Evolutionary conservation across 1,140 invertebrate genomes (phyloP).

Genomic region (Papilio xuthus): DNA sequence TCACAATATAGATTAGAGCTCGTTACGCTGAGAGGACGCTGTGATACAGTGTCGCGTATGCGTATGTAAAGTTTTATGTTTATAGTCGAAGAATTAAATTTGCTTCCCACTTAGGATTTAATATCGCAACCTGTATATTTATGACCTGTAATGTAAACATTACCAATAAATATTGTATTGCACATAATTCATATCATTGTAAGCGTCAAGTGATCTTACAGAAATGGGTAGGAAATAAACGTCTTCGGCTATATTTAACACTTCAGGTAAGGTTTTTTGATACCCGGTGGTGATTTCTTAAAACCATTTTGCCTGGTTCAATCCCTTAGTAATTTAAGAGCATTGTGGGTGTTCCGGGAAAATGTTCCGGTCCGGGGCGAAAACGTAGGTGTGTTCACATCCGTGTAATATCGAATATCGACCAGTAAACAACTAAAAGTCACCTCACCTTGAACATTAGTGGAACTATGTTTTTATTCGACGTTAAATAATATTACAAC

Average conservation of each 20-base stretch:
- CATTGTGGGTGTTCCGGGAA: conserved; percentile 70
- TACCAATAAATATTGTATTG: too few relatives aligned
- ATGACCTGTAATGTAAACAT: too few relatives aligned
- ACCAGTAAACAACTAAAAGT: not conserved
- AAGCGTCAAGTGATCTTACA: too few relatives aligned
- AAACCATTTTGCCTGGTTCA: not conserved
- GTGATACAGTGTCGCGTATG: not conserved
- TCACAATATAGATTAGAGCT: conserved; percentile 4
- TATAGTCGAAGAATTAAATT: too few relatives aligned
- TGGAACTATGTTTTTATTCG: not conserved
- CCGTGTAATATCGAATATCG: conserved; percentile 20
- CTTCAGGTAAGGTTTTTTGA: not conserved
- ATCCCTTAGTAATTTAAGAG: conserved; percentile 63
- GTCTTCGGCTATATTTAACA: not conserved
- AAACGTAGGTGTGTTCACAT: conserved; percentile 61
- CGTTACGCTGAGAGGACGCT: not conserved
- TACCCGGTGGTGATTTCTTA: not conserved
- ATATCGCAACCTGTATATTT: too few relatives aligned
- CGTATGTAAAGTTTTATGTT: not conserved
- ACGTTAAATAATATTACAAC: not conserved
- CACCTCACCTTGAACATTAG: not conserved
- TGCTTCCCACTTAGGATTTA: too few relatives aligned
- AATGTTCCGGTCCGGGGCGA: conserved; percentile 64
- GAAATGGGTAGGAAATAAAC: too few relatives aligned
- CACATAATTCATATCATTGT: too few relatives aligned